Percentiles rank a stretch among this genome's conserved stretches.
Evolutionary conservation across 1,140 invertebrate species (phyloP).

Genomic region (Caenorhabditis elegans): WBcel235 BX284605.5:5219001-5219500

Average conservation of each 20-base stretch:
- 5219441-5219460: too few relatives aligned
- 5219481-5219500: too few relatives aligned
- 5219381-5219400: too few relatives aligned
- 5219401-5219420: too few relatives aligned
- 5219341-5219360: conserved; percentile 9
- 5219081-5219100: too few relatives aligned
- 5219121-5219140: not conserved
- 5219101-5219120: not conserved
- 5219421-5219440: too few relatives aligned
- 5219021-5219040: too few relatives aligned
- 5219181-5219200: too few relatives aligned
- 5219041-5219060: too few relatives aligned
- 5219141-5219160: not conserved
- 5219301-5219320: conserved; percentile 16
- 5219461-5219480: not conserved
- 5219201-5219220: not conserved
- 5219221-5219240: not conserved
- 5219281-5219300: not conserved
- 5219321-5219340: conserved; percentile 14
- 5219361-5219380: not conserved
- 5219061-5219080: too few relatives aligned
- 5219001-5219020: too few relatives aligned
- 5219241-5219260: conserved; percentile 12
- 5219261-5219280: too few relatives aligned
- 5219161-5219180: not conserved